phyloP scores from a whole-genome alignment of 1,140 invertebrate species.

The Zophobas atratus region DNA sequence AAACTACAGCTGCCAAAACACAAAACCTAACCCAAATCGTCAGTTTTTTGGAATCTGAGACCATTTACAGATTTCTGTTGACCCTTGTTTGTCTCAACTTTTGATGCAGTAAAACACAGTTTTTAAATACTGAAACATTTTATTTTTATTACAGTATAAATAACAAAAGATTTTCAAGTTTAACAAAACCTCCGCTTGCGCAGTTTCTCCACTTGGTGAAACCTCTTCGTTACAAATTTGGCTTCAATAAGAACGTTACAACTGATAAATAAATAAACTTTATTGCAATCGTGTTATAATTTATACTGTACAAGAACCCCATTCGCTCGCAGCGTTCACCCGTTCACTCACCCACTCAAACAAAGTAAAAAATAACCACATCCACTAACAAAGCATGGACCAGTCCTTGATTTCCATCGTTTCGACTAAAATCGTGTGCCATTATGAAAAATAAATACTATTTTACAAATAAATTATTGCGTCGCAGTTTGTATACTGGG shows the following conservation, averaged over 20 bases:
- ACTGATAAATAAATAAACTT: slow-evolving; percentile 36
- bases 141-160: background rate
- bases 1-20: too few species aligned
- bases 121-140: slow-evolving; percentile 8
- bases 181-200: background rate
- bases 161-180: slow-evolving; percentile 15
- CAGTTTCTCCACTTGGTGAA: background rate
- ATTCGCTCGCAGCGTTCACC: slow-evolving; percentile 17
- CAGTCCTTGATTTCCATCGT: slow-evolving; percentile 38
- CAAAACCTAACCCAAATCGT: too few species aligned
- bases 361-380: slow-evolving; percentile 29
- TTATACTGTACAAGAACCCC: slow-evolving; percentile 40
- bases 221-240: slow-evolving; percentile 8
- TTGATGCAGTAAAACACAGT: background rate
- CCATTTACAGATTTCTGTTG: too few species aligned
- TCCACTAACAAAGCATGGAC: slow-evolving; percentile 34
- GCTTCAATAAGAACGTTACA: background rate
- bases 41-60: background rate
- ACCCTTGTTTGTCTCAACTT: too few species aligned
- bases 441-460: slow-evolving; percentile 46
- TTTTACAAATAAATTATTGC: slow-evolving; percentile 48
- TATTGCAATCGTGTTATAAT: slow-evolving; percentile 39
- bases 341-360: slow-evolving; percentile 24
- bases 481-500: slow-evolving; percentile 16
- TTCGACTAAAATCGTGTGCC: slow-evolving; percentile 32